Percentiles rank a stretch among this genome's conserved stretches.
Conservation (phyloP, 2,888 invertebrate species). For the Andrena chrysosceles region DNA sequence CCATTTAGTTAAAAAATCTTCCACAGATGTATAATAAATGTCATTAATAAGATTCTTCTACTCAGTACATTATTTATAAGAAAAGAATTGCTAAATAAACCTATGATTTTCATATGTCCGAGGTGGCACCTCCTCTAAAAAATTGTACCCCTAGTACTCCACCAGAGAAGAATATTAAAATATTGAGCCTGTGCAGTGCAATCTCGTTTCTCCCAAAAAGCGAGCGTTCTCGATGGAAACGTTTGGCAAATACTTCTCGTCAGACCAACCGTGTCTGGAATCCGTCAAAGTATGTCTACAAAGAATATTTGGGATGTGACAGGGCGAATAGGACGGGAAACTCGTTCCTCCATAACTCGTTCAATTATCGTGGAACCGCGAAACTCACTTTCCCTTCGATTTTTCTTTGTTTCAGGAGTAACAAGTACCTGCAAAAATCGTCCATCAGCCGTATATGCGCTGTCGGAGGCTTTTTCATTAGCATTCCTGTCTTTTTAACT, state of each 20-base stretch:
- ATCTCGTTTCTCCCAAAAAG: too few species aligned
- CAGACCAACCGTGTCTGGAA: not conserved
- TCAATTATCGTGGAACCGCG: slow-evolving; percentile 63
- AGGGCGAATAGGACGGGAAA: not conserved
- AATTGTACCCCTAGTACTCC: too few species aligned
- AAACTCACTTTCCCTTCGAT: slow-evolving; percentile 51
- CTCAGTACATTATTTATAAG: too few species aligned
- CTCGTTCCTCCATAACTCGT: slow-evolving; percentile 50
- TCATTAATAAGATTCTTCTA: too few species aligned
- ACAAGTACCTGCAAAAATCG: slow-evolving; percentile 96
- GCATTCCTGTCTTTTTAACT: slow-evolving; percentile 96
- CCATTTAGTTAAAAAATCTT: too few species aligned
- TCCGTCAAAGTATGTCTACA: not conserved
- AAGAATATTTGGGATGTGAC: not conserved
- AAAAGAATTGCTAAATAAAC: too few species aligned
- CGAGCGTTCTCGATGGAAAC: too few species aligned
- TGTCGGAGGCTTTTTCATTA: slow-evolving; percentile 97
- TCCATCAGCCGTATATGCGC: slow-evolving; percentile 96
- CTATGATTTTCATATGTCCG: too few species aligned
- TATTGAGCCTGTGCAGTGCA: too few species aligned
- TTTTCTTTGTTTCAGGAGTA: slow-evolving; percentile 89
- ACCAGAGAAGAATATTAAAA: too few species aligned
- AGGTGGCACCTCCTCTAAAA: too few species aligned
- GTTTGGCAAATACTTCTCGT: not conserved
- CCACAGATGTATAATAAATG: too few species aligned